Evolutionary conservation across 2,113 vertebrate species (phyloP).

Genomic region (Thunnus maccoyii): DNA sequence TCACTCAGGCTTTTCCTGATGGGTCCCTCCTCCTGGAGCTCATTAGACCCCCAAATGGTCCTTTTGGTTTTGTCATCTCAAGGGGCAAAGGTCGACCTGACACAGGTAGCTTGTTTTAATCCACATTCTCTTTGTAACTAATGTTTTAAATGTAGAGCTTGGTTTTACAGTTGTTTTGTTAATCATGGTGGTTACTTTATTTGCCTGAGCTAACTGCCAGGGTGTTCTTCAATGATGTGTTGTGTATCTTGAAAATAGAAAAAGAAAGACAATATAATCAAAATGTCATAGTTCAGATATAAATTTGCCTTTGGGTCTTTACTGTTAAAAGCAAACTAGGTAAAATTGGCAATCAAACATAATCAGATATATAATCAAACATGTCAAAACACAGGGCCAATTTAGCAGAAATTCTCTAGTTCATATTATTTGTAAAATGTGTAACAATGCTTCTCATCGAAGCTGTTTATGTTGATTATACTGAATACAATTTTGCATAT

Average conservation of each 20-base stretch:
- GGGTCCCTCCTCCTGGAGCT: constrained; percentile 92
- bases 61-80: constrained; percentile 92
- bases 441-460: neutral
- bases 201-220: neutral
- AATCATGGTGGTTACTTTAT: neutral
- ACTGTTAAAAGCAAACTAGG: neutral
- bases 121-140: neutral
- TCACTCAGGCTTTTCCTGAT: constrained; percentile 91
- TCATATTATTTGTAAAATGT: neutral
- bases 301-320: neutral
- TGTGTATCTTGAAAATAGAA: neutral
- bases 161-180: neutral
- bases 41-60: constrained; percentile 84
- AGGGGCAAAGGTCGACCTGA: constrained; percentile 91
- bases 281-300: neutral
- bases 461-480: neutral
- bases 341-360: neutral
- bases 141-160: neutral
- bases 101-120: constrained; percentile 85
- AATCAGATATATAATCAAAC: neutral
- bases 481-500: neutral
- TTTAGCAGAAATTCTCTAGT: neutral
- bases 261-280: neutral
- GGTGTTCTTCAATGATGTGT: neutral
- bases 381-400: neutral